Evolutionary conservation across 2,113 vertebrate species (phyloP), one percentile per base, ranked within the genome.

Genomic region (Rhea pennata): DNA sequence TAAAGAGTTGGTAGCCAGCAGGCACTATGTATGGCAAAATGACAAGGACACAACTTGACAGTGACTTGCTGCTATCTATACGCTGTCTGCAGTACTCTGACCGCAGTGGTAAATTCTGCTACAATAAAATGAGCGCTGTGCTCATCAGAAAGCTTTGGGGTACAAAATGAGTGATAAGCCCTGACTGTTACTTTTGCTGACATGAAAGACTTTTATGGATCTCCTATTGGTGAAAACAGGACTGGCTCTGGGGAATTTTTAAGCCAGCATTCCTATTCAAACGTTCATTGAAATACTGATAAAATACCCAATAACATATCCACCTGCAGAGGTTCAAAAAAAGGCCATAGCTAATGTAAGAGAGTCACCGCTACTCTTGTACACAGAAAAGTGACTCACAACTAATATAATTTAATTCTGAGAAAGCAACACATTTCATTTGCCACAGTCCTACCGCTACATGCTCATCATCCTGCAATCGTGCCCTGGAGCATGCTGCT

Each of bases 111-210:
- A 42, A 46, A 20, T 36, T 44, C 42, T 42, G 4, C 54, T 66
- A 6, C 61, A 46, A 12, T 67, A 75, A 87, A 53, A 19, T 1
- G 4, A 79, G 48, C 0, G 0, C 15, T 46, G 40, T 62, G 31
- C n/a, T 88, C 0, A 0, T 48, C 9, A 19, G 21, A 21, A 33
- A 69, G 24, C 69, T 0, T 0, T 14, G 40, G 6, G 20, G 12
- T 19, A 36, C 22, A 15, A 39, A 12, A 10, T 4, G 12, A 48
- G 36, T 8, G 17, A 40, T 31, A 22, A 0, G 0, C 7, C 26
- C n/a, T 3, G 5, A 14, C 15, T 40, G 26, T 13, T 31, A 8
- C 39, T 33, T 88, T 58, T 73, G 20, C 51, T 83, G 67, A 44
- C 16, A 10, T 26, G n/a, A 72, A 75, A 54, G 24, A 10, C 44